These are phyloP conservation scores for Neuroscelio doddi DNA, from an alignment of 2,888 invertebrate species.

Conservation along the genomic window DNA sequence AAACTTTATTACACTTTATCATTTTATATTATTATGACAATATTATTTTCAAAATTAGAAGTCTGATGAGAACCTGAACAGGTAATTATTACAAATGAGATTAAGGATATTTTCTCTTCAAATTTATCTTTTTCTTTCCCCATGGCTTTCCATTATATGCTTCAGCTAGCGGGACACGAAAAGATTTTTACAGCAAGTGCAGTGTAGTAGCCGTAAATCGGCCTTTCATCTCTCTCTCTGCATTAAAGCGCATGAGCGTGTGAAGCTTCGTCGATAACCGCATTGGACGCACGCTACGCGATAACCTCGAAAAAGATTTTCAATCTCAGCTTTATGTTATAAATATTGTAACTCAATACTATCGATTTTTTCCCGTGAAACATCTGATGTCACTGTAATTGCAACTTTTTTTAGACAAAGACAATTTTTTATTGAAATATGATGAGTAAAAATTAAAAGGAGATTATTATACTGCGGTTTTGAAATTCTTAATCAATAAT, in stretches of 20 bases:
- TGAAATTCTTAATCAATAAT: too few relatives aligned
- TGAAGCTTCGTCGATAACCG: conserved; percentile 49
- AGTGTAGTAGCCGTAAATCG: conserved; percentile 47
- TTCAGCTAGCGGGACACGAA: conserved; percentile 45
- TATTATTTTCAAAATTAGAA: too few relatives aligned
- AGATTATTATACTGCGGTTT: too few relatives aligned
- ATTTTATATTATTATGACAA: too few relatives aligned
- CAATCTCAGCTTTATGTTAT: conserved; percentile 40
- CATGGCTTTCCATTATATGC: conserved; percentile 47
- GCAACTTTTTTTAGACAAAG: too few relatives aligned
- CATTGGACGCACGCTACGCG: conserved; percentile 45
- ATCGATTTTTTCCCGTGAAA: background rate
- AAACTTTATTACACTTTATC: too few relatives aligned
- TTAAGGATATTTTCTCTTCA: too few relatives aligned
- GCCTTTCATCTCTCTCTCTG: conserved; percentile 48
- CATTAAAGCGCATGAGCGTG: conserved; percentile 51
- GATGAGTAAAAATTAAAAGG: too few relatives aligned
- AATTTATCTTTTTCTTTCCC: conserved; percentile 18
- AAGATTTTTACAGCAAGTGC: conserved; percentile 50
- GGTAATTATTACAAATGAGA: too few relatives aligned
- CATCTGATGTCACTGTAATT: too few relatives aligned
- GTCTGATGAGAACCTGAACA: too few relatives aligned
- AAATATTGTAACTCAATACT: conserved; percentile 21
- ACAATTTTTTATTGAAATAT: too few relatives aligned
- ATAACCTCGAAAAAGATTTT: conserved; percentile 45